phyloP scores from a whole-genome alignment of 1,140 invertebrate species.

The Magallana ariakensis region DNA sequence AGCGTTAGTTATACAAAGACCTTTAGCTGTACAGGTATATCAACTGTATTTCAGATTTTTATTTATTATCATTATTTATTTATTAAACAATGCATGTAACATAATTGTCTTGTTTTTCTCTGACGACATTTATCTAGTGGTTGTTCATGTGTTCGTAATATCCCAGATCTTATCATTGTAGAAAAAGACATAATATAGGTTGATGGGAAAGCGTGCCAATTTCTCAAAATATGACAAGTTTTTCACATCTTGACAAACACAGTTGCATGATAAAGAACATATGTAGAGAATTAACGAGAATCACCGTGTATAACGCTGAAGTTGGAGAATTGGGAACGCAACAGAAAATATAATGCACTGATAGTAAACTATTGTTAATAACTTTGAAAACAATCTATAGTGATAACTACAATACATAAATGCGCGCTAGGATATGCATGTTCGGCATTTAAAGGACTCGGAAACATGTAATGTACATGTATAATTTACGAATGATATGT shows the following conservation, averaged over 20 bases:
- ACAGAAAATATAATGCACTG: too few species aligned
- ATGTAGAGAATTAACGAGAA: not conserved
- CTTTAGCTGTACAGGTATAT: constrained; percentile 20
- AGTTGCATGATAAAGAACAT: constrained; percentile 13
- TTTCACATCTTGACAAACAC: not conserved
- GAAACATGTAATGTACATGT: too few species aligned
- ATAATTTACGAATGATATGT: too few species aligned
- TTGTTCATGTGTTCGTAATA: not conserved
- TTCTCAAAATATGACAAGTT: constrained; percentile 32
- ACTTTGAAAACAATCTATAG: too few species aligned
- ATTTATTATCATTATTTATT: constrained; percentile 38
- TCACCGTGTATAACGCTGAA: not conserved
- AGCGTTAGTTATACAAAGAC: constrained; percentile 18
- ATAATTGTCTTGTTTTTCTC: constrained; percentile 26
- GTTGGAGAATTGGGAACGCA: not conserved
- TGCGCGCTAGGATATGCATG: too few species aligned
- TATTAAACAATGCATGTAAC: constrained; percentile 38
- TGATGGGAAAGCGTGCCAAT: not conserved
- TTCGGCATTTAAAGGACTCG: too few species aligned
- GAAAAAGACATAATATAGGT: not conserved
- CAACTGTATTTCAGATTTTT: constrained; percentile 32
- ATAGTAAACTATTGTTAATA: too few species aligned
- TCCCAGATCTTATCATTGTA: not conserved
- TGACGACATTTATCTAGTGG: not conserved
- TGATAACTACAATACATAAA: too few species aligned